Conservation (phyloP, 2,113 vertebrate species). For the Heterocephalus glaber region DNA sequence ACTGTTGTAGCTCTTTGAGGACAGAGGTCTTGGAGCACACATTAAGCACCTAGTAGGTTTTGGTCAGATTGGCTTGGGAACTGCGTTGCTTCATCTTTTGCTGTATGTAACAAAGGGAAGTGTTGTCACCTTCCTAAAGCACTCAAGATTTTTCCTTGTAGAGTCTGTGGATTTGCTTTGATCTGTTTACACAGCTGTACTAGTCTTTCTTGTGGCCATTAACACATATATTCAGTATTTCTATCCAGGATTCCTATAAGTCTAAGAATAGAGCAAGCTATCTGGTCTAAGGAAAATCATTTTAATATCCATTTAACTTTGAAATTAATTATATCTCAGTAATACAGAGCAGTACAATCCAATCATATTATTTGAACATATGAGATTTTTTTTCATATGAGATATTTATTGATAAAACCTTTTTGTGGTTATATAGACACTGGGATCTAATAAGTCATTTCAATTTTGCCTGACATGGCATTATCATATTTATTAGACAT, state of each 20-base stretch:
- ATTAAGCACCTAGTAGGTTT: background rate
- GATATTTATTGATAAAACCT: slow-evolving; percentile 39
- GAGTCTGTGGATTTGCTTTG: slow-evolving; percentile 35
- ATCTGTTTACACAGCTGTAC: background rate
- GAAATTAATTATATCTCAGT: slow-evolving; percentile 41
- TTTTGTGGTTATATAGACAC: background rate
- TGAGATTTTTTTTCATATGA: slow-evolving; percentile 58
- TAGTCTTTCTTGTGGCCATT: background rate
- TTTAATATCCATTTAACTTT: slow-evolving; percentile 46
- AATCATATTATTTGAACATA: slow-evolving; percentile 44
- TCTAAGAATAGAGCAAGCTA: background rate
- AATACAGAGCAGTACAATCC: slow-evolving; percentile 17
- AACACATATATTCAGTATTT: background rate
- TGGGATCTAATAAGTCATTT: background rate
- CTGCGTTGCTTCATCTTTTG: background rate
- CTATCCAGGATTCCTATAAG: background rate
- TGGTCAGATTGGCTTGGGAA: slow-evolving; percentile 24
- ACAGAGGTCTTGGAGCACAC: background rate
- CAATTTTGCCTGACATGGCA: background rate
- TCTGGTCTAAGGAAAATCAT: background rate
- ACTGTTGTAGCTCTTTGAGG: background rate
- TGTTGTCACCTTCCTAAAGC: background rate
- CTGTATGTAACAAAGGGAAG: background rate
- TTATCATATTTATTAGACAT: slow-evolving; percentile 48
- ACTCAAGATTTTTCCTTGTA: background rate